A percentile compares a stretch with the other conserved stretches of the same genome.
These are phyloP conservation scores for Podarcis raffonei DNA, from an alignment of 2,113 vertebrate species.

Conservation along the genomic window DNA sequence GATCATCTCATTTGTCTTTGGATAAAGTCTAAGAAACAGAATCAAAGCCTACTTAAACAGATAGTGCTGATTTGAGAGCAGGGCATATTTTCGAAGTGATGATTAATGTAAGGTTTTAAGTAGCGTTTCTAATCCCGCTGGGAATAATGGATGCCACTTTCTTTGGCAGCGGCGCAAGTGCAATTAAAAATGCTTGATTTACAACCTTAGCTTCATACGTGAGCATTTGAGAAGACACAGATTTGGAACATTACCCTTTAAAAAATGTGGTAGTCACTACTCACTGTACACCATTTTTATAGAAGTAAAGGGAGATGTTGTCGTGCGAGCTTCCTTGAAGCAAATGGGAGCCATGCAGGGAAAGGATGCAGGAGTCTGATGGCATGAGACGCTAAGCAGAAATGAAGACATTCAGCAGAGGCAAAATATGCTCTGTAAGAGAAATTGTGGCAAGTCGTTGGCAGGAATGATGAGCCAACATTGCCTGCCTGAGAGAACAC, in stretches of 20 bases:
- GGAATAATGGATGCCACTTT: constrained; percentile 50
- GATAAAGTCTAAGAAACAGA: constrained; percentile 11
- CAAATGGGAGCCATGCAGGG: not conserved
- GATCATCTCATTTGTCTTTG: constrained; percentile 14
- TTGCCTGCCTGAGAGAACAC: too few relatives aligned
- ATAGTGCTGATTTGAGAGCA: constrained; percentile 36
- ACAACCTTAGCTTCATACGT: constrained; percentile 43
- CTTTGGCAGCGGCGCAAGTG: constrained; percentile 51
- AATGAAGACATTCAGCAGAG: not conserved
- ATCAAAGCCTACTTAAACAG: constrained; percentile 45
- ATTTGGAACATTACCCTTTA: constrained; percentile 29
- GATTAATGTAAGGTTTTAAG: constrained; percentile 43
- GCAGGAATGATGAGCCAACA: not conserved
- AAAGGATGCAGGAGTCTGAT: not conserved
- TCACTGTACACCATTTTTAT: constrained; percentile 6
- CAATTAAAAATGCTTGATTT: constrained; percentile 41
- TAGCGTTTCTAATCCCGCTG: constrained; percentile 22
- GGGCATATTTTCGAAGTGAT: constrained; percentile 19
- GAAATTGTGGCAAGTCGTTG: not conserved
- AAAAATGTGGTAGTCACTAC: constrained; percentile 1
- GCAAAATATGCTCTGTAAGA: not conserved
- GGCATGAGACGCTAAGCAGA: not conserved
- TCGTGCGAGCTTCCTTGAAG: not conserved
- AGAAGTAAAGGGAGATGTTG: not conserved
- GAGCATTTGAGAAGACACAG: constrained; percentile 39